A percentile compares a stretch with the other conserved stretches of the same genome.
phyloP scores from a whole-genome alignment of 2,888 invertebrate species.

The Therioaphis trifolii region DNA sequence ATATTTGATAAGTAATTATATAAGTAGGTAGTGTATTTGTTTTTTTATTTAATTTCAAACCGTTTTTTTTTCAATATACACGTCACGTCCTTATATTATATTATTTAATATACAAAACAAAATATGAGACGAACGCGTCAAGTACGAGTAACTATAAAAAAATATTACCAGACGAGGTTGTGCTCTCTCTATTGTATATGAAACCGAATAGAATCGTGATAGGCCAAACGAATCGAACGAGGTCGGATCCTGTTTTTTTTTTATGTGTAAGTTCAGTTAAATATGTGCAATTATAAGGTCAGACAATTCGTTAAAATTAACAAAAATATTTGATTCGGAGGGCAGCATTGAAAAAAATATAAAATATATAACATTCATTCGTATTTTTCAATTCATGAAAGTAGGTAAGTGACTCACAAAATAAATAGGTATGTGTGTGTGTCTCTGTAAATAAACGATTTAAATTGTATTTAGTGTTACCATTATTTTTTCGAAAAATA shows the following conservation, averaged over 20 bases:
- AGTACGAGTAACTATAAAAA: background rate
- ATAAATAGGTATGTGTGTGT: too few species aligned
- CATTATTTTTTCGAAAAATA: conserved; percentile 13
- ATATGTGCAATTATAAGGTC: conserved; percentile 32
- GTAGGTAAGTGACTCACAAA: too few species aligned
- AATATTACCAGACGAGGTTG: conserved; percentile 36
- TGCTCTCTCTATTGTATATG: conserved; percentile 8
- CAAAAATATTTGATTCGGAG: background rate
- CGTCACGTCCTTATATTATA: conserved; percentile 14
- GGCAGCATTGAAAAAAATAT: background rate
- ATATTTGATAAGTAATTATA: too few species aligned
- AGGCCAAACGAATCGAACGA: conserved; percentile 24
- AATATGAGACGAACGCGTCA: background rate
- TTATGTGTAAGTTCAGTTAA: background rate
- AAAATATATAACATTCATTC: background rate
- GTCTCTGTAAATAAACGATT: too few species aligned
- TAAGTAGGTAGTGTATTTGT: too few species aligned
- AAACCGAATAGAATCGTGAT: conserved; percentile 2
- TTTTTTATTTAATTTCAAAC: too few species aligned
- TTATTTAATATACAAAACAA: background rate
- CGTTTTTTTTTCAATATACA: background rate
- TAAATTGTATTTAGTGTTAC: too few species aligned
- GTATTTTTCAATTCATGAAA: too few species aligned
- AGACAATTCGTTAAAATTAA: background rate
- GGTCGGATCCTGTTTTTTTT: conserved; percentile 22